Conservation (phyloP, 2,113 vertebrate genomes). For the Tinamus guttatus region DNA sequence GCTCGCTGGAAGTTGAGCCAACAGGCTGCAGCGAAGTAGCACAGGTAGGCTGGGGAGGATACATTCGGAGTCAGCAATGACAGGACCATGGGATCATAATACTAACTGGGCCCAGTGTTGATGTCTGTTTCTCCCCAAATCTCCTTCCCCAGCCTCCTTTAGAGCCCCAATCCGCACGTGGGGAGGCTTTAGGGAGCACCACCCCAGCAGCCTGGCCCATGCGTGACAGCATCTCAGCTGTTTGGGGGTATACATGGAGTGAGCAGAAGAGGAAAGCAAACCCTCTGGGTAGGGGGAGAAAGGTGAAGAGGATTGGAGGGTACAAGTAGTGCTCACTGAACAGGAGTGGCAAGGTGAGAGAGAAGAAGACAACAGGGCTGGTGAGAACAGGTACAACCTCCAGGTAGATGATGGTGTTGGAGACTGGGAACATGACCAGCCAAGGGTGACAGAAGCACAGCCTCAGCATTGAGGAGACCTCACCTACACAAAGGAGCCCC, state of each 20-base stretch:
- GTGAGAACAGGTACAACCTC: not conserved
- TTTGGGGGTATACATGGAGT: not conserved
- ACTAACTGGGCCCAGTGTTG: not conserved
- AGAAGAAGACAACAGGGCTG: not conserved
- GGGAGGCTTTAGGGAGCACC: not conserved
- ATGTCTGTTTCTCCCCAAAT: not conserved
- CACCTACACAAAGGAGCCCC: slow-evolving; percentile 75
- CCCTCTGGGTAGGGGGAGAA: not conserved
- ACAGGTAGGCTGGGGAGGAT: slow-evolving; percentile 82
- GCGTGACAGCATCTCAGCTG: not conserved
- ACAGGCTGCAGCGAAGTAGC: slow-evolving; percentile 89
- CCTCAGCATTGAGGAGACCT: not conserved
- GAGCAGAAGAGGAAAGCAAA: not conserved
- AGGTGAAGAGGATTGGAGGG: not conserved
- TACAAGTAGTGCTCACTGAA: not conserved
- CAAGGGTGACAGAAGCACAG: not conserved
- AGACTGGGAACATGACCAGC: not conserved
- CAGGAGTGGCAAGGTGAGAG: not conserved
- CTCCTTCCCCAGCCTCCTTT: not conserved
- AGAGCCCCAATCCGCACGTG: rapidly evolving
- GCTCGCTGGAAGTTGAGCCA: slow-evolving; percentile 87
- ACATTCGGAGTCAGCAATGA: not conserved
- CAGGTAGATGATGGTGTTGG: rapidly evolving
- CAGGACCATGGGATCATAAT: rapidly evolving
- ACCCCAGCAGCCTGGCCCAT: not conserved